phyloP scores from a whole-genome alignment of 2,113 vertebrate species.

The Strix aluco region DNA sequence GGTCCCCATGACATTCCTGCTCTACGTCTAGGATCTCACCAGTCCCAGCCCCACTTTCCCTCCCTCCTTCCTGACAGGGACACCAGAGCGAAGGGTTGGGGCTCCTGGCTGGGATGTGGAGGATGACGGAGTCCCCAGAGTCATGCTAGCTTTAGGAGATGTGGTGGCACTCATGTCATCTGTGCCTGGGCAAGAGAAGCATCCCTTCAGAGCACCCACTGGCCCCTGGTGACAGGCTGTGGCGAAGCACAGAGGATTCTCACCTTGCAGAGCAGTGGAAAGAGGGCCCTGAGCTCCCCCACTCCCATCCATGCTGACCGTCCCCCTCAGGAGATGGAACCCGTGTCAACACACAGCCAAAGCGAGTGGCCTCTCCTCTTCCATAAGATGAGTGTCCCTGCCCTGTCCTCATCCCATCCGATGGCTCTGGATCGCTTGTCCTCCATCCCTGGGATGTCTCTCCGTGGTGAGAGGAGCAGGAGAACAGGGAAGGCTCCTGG shows the following conservation, averaged over 20 bases:
- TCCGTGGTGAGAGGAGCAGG: not conserved
- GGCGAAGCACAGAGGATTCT: rapidly evolving
- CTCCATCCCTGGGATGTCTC: rapidly evolving
- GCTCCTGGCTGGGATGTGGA: not conserved
- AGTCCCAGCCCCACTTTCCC: not conserved
- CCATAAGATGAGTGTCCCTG: not conserved
- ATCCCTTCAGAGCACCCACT: not conserved
- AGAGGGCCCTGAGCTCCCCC: not conserved
- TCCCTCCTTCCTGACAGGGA: not conserved
- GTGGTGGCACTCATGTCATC: not conserved
- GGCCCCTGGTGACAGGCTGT: not conserved
- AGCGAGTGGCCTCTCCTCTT: not conserved
- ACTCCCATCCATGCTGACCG: rapidly evolving
- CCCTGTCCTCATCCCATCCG: rapidly evolving
- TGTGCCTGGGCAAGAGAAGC: not conserved
- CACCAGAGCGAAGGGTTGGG: not conserved
- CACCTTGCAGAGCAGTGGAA: not conserved
- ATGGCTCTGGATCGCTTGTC: not conserved
- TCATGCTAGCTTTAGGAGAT: not conserved
- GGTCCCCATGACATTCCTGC: rapidly evolving
- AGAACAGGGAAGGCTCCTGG: not conserved
- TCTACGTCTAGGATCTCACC: not conserved
- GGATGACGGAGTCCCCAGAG: not conserved
- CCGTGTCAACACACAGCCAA: not conserved
- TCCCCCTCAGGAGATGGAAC: not conserved